Evolutionary conservation across 1,140 invertebrate genomes (phyloP).

Genomic region (Vanessa tameamea): DNA sequence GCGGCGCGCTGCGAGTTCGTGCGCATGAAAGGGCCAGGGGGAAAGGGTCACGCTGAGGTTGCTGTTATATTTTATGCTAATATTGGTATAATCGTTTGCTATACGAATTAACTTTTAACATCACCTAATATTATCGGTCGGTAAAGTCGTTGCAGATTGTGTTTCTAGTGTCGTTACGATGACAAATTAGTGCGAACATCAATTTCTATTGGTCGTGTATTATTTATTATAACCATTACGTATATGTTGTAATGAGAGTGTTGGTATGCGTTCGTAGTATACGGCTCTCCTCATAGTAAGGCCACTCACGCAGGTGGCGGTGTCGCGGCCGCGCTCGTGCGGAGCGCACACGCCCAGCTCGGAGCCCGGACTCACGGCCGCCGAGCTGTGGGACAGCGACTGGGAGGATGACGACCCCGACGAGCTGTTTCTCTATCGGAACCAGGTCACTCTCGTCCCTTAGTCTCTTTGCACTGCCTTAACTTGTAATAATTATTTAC

Average conservation of each 20-base stretch:
- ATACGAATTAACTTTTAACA: no score
- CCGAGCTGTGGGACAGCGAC: slow-evolving; percentile 92
- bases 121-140: no score
- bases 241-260: no score
- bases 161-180: no score
- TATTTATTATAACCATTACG: no score
- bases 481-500: no score
- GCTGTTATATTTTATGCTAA: no score
- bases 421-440: slow-evolving; percentile 89
- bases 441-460: slow-evolving; percentile 82
- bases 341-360: slow-evolving; percentile 97
- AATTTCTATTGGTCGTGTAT: no score
- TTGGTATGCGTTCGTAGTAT: no score
- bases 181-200: no score
- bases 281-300: not conserved
- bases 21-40: slow-evolving; percentile 97
- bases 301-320: slow-evolving; percentile 86
- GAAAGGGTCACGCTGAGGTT: slow-evolving; percentile 96
- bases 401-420: slow-evolving; percentile 93
- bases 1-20: slow-evolving; percentile 96
- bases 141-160: no score
- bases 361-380: slow-evolving; percentile 92
- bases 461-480: not conserved
- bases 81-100: no score
- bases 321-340: slow-evolving; percentile 93